Evolutionary conservation across 2,797 vertebrate species (phyloP), one percentile per base, ranked within the genome.

Genomic region (Tadarida brasiliensis): DNA sequence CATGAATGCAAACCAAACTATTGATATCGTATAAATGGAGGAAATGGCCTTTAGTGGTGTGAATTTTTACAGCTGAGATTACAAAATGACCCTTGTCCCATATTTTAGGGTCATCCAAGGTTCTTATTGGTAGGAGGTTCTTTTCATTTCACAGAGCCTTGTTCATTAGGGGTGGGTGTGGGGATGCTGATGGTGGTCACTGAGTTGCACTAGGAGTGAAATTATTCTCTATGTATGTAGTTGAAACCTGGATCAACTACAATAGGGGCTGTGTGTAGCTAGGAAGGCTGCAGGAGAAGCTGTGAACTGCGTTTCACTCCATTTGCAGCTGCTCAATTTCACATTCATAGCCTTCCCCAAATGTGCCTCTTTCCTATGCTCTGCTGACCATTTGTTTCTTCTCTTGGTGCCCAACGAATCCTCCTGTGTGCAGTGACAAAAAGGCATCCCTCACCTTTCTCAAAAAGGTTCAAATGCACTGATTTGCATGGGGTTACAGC

Each of bases 11-110:
- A 90, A 68, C 78, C 87, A 78, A 93, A 76, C 88, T 33, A 9
- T 73, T 20, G 11, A 68, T 83, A 78, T 87, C 91, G 87, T 95
- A 9, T 39, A 70, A 47, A 15, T 26, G 12, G 74, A 44, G 44
- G 70, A 74, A 81, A 44, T 0, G 22, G 84, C 19, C 90, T 56
- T 91, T n/a, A 30, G 80, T 11, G 49, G 65, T 89, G 94, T 11
- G 7, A 6, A 59, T 90, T 95, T 94, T 92, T 68, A 84, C 90
- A 86, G 93, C 93, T 94, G 90, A 92, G 84, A 85, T 90, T 35
- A 91, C 68, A 96, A 78, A 15, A n/a, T 54, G 68, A 97, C 96
- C 95, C 94, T 96, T 97, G 95, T 94, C 87, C 92, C 65, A 30
- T 70, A 74, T 90, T 95, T 74, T n/a, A 56, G 76, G 91, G 90